Evolutionary conservation across 2,113 vertebrate genomes (phyloP).

Genomic region (Phaethornis superciliosus): DNA sequence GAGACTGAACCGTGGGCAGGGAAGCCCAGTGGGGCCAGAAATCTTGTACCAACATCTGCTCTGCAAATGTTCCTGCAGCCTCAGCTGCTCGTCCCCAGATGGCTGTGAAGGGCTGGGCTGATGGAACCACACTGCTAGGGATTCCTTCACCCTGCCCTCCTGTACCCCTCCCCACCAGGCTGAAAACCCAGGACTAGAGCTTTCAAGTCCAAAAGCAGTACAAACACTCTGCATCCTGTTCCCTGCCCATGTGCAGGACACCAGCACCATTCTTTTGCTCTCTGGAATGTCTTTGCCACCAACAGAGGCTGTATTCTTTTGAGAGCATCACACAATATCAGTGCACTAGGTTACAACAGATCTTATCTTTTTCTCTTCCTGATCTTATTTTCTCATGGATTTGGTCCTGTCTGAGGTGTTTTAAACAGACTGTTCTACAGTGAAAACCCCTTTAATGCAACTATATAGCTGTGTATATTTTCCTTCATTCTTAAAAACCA

Average conservation of each 20-base stretch:
- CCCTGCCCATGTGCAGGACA: background rate
- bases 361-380: background rate
- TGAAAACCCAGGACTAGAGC: background rate
- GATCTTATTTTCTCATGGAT: background rate
- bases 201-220: background rate
- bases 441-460: background rate
- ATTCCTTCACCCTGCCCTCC: background rate
- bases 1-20: conserved; percentile 9
- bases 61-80: conserved; percentile 17
- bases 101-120: background rate
- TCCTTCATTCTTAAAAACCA: background rate
- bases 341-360: background rate
- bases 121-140: background rate
- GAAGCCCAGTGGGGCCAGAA: conserved; percentile 5
- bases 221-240: background rate
- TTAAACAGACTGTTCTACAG: background rate
- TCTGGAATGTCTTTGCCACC: background rate
- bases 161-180: background rate
- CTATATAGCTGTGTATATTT: background rate
- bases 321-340: background rate
- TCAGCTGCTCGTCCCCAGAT: background rate
- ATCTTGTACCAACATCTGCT: conserved; percentile 45
- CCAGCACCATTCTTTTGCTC: background rate
- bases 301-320: background rate
- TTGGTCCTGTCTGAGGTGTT: background rate